Percentiles rank a stretch among this genome's conserved stretches.
Evolutionary conservation across 2,113 vertebrate species (phyloP).

Genomic region (Pycnonotus jocosus): DNA sequence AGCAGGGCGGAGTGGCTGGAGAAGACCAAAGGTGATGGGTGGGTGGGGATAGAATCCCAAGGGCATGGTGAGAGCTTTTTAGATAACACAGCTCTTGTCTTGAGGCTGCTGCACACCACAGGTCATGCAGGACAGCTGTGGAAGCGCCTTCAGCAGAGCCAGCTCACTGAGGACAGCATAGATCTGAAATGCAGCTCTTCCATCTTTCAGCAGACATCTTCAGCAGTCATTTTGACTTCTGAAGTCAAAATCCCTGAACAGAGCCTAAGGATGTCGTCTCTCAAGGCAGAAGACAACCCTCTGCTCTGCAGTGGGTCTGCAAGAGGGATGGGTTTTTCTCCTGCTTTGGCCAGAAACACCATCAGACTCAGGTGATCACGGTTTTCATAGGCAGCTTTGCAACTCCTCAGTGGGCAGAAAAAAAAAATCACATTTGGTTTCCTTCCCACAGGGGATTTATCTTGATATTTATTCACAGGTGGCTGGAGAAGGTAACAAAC

Average conservation of each 20-base stretch:
- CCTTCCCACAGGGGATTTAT: neutral
- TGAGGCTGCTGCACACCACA: rapidly evolving
- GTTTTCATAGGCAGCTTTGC: neutral
- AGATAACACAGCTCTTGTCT: neutral
- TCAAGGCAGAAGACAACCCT: neutral
- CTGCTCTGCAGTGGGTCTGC: neutral
- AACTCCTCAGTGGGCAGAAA: neutral
- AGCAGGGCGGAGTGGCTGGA: neutral
- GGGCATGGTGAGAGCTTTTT: neutral
- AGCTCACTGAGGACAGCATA: rapidly evolving
- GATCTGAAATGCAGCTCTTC: neutral
- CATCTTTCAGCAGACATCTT: neutral
- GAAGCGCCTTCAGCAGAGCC: neutral
- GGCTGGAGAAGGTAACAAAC: neutral
- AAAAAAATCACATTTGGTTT: neutral
- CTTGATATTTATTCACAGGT: neutral
- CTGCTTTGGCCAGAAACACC: neutral
- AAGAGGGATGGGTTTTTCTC: neutral
- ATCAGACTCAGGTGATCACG: neutral
- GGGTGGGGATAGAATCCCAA: neutral
- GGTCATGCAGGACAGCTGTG: neutral
- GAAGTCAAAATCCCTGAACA: neutral
- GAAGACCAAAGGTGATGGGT: neutral
- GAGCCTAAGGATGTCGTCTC: neutral
- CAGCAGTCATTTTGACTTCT: too few species aligned